Evolutionary conservation across 2,797 vertebrate species (phyloP), one percentile per base, ranked within the genome.

Genomic region (Brachyrhaphis roseni): DNA sequence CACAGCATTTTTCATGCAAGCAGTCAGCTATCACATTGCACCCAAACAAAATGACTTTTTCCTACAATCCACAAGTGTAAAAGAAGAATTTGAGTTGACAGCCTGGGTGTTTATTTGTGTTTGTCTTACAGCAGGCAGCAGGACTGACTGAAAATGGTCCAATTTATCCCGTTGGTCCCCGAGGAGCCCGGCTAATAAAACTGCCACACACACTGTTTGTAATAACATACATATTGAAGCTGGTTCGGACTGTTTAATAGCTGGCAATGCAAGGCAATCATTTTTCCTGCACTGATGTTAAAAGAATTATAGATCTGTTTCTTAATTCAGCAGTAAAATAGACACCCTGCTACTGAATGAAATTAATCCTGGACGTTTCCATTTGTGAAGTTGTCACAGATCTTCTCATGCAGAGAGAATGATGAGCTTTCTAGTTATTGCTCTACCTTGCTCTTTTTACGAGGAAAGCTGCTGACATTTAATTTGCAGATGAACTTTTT

Each of bases 201-300:
- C 86, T 82, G 76, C 84, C 74, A 84, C 83, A 81, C 84, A 84
- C 78, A 7, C 83, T 36, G 66, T 82, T 82, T 85, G 85, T 74
- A 83, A 16, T 80, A 85, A 87, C 81, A 75, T 86, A 83, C 41
- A 82, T 82, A 88, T 85, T 16, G 46, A 84, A 7, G 57, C 45
- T 0, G 76, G 84, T 84, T 90, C 84, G 75, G 80, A 82, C 80
- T 92, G 79, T 90, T 90, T 93, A 88, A 90, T 84, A 87, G 80
- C 78, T 75, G 51, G 31, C 0, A 28, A 83, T 82, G 46, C 26
- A 66, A 86, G 78, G 74, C 77, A 71, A 55, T 88, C 71, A 90
- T 90, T 89, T 92, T 84, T 84, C 82, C 87, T 81, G 15, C 28
- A 18, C 68, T 78, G 88, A 76, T 62, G 12, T 82, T 85, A 82